These are phyloP conservation scores for Calcarius lapponicus DNA, from an alignment of 2,797 vertebrate genomes.

Conservation along the genomic window DNA sequence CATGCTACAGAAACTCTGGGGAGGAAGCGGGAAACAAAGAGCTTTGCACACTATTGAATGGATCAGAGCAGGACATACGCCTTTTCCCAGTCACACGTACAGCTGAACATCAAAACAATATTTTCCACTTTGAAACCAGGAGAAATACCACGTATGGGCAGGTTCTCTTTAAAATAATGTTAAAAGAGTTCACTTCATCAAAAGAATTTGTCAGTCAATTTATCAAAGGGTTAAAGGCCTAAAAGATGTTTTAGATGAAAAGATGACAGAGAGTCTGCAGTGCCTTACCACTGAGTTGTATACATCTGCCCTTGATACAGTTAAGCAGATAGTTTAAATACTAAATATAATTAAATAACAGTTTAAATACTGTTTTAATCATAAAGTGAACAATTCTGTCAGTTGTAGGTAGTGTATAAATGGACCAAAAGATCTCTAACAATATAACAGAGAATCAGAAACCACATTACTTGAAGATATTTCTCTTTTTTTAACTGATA, in stretches of 20 bases:
- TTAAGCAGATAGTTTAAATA: background rate
- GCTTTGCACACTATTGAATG: background rate
- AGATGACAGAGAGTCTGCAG: background rate
- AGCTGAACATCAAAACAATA: background rate
- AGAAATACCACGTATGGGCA: background rate
- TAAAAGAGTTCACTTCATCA: background rate
- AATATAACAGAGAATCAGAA: background rate
- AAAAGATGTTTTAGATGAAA: background rate
- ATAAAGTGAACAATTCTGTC: background rate
- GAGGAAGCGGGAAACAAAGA: background rate
- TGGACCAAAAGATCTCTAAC: background rate
- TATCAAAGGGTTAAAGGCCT: background rate
- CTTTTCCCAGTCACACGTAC: background rate
- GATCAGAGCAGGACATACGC: background rate
- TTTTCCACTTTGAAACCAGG: background rate
- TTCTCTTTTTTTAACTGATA: background rate
- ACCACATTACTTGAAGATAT: background rate
- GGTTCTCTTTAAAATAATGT: background rate
- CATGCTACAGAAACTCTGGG: background rate
- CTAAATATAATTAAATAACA: background rate
- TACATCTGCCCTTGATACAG: background rate
- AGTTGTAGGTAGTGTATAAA: background rate
- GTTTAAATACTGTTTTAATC: background rate
- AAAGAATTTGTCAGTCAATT: background rate
- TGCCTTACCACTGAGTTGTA: background rate